phyloP scores from a whole-genome alignment of 2,888 invertebrate species.

The Lasioglossum vierecki region DNA sequence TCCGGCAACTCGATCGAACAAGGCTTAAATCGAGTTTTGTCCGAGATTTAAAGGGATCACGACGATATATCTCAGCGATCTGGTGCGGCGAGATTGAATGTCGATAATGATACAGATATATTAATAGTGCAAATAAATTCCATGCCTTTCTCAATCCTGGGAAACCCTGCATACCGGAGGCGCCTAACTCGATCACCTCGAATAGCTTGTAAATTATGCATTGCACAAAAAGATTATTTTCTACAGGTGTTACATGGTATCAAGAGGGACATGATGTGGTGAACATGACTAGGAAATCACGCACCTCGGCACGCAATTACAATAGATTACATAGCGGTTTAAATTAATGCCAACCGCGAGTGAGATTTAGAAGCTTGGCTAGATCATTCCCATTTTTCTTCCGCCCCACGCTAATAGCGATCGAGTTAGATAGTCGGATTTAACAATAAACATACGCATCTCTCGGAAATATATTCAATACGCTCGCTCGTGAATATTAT shows the following conservation, averaged over 20 bases:
- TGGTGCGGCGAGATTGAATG: too few species aligned
- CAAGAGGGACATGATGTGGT: too few species aligned
- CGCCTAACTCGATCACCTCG: too few species aligned
- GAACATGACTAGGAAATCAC: background rate
- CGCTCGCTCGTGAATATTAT: background rate
- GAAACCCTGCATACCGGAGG: too few species aligned
- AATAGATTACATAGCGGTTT: background rate
- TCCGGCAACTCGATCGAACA: background rate
- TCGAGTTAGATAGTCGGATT: background rate
- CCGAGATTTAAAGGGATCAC: background rate
- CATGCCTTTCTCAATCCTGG: too few species aligned
- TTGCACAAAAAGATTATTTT: too few species aligned
- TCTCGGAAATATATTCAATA: background rate
- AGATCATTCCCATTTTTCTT: background rate
- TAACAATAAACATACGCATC: background rate
- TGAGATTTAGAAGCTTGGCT: background rate
- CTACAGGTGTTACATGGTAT: too few species aligned
- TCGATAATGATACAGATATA: too few species aligned
- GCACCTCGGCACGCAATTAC: background rate
- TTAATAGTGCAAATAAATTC: too few species aligned
- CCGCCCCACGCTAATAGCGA: background rate
- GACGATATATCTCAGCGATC: background rate
- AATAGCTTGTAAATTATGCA: too few species aligned
- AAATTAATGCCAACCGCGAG: background rate
- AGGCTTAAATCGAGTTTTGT: background rate